Base-by-base conservation (phyloP, 2,797 vertebrate genomes). In the Leucoraja ocellata region DNA sequence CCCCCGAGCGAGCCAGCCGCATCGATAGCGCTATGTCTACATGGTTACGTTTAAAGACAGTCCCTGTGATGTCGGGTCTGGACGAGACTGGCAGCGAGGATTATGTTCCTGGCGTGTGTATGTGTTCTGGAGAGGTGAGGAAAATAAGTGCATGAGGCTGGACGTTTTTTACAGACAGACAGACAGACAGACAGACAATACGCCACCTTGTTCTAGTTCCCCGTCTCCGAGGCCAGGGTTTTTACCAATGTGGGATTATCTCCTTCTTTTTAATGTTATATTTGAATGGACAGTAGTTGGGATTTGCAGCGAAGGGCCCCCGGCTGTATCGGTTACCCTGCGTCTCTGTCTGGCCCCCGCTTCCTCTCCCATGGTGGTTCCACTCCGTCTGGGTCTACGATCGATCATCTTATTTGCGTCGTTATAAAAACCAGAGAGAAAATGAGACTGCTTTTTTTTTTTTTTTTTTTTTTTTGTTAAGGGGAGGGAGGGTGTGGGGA, bases 11-110 rank as follows among this genome's bases (percentile, higher is more conserved):
- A 98, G 97, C 97, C 98, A 97, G 97, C 96, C 97, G 96, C 97
- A 98, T 97, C 97, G 97, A 68, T 96, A 97, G 97, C 97, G 97
- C 97, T 97, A 96, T 97, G 97, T 97, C 96, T 97, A 96, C 96
- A 95, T 95, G 96, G 95, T 96, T 95, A 93, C 93, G 61, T 68
- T 23, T 68, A 88, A 36, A 88, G 84, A n/a, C 84, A 88, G 61
- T 36, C 46, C 23, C 18, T n/a, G 32, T 68, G 61, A 68, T 65
- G 14, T 18, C 61, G 84, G 61, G 32, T 63, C 61, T 3, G 58
- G 16, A 9, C 4, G 46, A 58, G 46, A 10, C 54, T 14, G 81
- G 63, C 18, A 63, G 63, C 14, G n/a, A 63, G 84, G 84, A 88
- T 68, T 88, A 21, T 88, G 46, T 88, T 88, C 36, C 84, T 36